Base-by-base conservation (phyloP, 2,797 vertebrate genomes). In the Phoxinus dragarum region DNA sequence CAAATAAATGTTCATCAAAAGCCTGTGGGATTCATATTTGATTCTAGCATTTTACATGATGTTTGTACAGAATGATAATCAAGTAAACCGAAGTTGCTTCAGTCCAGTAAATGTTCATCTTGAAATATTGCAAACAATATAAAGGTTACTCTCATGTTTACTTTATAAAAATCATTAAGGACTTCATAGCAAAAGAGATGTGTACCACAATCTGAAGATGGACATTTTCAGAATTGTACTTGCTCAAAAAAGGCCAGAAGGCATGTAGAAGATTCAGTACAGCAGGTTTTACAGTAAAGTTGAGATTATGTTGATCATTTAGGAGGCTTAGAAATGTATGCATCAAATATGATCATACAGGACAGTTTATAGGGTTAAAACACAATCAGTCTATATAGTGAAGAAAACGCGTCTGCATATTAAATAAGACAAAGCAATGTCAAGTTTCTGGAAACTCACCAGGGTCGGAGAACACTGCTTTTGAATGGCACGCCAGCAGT, bases 401-500 rank as follows among this genome's bases (percentile, higher is more conserved):
- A 2, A 67, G 21, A 78, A 61, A 49, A 64, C 1, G 0, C 27
- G 5, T 52, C 19, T 14, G 21, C 17, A 31, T 5, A 44, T 49
- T 31, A 78, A 78, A 67, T 52, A 54, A 66, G 61, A 75, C 2
- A 8, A 52, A 49, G 19, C 44, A 80, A 80, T 68, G 61, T 11
- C 27, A 66, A 34, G 31, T 68, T 36, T 80, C 44, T 17, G 31
- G 56, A 27, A 38, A 88, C 94, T 91, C 61, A 96, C 96, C 96
- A 6, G 96, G 96, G 86, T 97, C 96, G 2, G 96, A 95, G 90
- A 96, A 94, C 52, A 96, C 95, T 0, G 96, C 96, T 74, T 95
- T 95, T 23, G 93, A 92, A 91, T 96, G 96, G 73, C 95, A 96
- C 88, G 94, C 94, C 34, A 96, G 92, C 73, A 96, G 93, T 90